Conservation (phyloP, 35 echinoderm and acorn worm genomes). For the Lytechinus pictus region DNA sequence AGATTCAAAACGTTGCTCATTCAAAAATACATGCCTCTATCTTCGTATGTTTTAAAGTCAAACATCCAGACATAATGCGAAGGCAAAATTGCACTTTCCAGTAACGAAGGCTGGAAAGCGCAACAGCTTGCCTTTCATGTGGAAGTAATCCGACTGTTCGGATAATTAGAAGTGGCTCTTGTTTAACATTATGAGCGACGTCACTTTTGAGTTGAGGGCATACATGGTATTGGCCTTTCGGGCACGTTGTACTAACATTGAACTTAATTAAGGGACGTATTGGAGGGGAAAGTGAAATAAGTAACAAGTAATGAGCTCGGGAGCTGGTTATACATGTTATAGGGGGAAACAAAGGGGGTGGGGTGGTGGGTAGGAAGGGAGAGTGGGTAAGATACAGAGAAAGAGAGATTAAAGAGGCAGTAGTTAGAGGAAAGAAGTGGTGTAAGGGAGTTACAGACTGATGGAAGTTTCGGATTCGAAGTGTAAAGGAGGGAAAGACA, state of each 20-base stretch:
- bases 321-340: too few species aligned
- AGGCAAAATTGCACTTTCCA: neutral
- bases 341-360: neutral
- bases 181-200: neutral
- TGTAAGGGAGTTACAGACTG: too few species aligned
- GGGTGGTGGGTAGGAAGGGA: neutral
- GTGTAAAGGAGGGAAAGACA: neutral
- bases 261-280: conserved; percentile 1
- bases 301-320: neutral
- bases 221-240: neutral
- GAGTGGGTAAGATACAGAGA: too few species aligned
- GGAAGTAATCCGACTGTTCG: neutral
- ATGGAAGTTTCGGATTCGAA: neutral
- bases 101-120: neutral
- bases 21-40: too few species aligned
- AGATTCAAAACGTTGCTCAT: too few species aligned
- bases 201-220: neutral
- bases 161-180: neutral
- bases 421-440: too few species aligned
- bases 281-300: neutral
- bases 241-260: neutral
- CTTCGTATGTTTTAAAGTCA: too few species aligned
- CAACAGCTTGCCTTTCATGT: neutral
- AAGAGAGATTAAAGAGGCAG: too few species aligned
- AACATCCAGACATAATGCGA: too few species aligned